phyloP scores from a whole-genome alignment of 2,113 vertebrate genomes.

The Tonatia bakeri region DNA sequence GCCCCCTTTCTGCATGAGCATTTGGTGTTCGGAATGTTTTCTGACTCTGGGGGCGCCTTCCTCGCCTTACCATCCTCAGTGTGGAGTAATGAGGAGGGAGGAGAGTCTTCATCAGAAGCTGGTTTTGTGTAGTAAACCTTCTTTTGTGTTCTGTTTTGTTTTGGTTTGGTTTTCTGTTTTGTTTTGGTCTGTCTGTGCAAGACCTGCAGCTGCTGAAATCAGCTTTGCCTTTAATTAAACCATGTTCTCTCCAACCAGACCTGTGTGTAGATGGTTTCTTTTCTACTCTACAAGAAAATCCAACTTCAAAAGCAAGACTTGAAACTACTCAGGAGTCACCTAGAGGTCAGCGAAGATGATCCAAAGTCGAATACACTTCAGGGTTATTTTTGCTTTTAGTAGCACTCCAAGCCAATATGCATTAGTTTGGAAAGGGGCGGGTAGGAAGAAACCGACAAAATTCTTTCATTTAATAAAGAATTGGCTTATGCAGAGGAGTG shows the following conservation, averaged over 20 bases:
- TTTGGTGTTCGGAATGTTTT: slow-evolving; percentile 80
- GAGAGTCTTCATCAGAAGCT: slow-evolving; percentile 78
- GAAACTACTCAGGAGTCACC: background rate
- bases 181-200: slow-evolving; percentile 87
- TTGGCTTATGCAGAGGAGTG: background rate
- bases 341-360: background rate
- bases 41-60: slow-evolving; percentile 60
- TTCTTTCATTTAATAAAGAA: background rate
- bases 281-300: slow-evolving; percentile 11
- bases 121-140: slow-evolving; percentile 86
- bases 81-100: slow-evolving; percentile 61
- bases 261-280: slow-evolving; percentile 62
- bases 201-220: slow-evolving; percentile 91
- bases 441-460: background rate
- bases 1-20: slow-evolving; percentile 85
- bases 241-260: slow-evolving; percentile 87
- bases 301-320: background rate
- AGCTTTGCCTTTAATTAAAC: slow-evolving; percentile 94
- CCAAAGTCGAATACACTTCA: background rate
- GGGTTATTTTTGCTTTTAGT: background rate
- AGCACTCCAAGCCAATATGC: background rate
- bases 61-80: slow-evolving; percentile 21
- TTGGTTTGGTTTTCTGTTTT: background rate
- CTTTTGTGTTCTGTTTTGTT: slow-evolving; percentile 77
- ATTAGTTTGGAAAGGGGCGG: background rate